These are phyloP conservation scores for Morpho helenor DNA, from an alignment of 2,888 invertebrate genomes.

Conservation along the genomic window DNA sequence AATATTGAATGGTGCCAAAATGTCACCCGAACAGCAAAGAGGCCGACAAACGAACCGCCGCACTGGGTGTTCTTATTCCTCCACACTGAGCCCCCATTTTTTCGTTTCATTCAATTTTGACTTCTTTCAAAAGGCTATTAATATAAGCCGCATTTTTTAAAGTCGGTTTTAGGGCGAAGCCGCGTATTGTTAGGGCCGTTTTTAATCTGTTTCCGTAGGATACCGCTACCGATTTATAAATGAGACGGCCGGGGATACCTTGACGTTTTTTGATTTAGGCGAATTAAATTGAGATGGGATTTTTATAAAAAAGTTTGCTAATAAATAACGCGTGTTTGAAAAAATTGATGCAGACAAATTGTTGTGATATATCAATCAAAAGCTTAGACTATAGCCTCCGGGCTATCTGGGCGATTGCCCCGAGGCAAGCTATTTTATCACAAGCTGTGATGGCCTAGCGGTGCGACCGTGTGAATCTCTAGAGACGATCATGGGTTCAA, in stretches of 20 bases:
- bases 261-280: conserved; percentile 65
- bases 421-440: too few species aligned
- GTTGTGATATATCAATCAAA: conserved; percentile 52
- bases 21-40: conserved; percentile 73
- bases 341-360: conserved; percentile 72
- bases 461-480: too few species aligned
- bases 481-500: too few species aligned
- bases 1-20: conserved; percentile 79
- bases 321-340: conserved; percentile 69
- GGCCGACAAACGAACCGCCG: conserved; percentile 72
- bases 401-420: too few species aligned
- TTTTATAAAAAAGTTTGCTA: conserved; percentile 63
- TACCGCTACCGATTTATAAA: conserved; percentile 77
- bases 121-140: conserved; percentile 79
- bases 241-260: conserved; percentile 52
- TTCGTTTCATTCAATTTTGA: conserved; percentile 79
- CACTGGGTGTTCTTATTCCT: conserved; percentile 73
- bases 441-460: too few species aligned
- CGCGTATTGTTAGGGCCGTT: conserved; percentile 65
- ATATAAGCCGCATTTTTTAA: conserved; percentile 77
- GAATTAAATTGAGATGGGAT: conserved; percentile 74
- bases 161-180: conserved; percentile 70
- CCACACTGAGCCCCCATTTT: conserved; percentile 72
- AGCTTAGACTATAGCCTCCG: background rate
- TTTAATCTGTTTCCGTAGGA: conserved; percentile 79